These are phyloP conservation scores for Cebidichthys violaceus DNA, from an alignment of 2,113 vertebrate genomes.

Conservation along the genomic window DNA sequence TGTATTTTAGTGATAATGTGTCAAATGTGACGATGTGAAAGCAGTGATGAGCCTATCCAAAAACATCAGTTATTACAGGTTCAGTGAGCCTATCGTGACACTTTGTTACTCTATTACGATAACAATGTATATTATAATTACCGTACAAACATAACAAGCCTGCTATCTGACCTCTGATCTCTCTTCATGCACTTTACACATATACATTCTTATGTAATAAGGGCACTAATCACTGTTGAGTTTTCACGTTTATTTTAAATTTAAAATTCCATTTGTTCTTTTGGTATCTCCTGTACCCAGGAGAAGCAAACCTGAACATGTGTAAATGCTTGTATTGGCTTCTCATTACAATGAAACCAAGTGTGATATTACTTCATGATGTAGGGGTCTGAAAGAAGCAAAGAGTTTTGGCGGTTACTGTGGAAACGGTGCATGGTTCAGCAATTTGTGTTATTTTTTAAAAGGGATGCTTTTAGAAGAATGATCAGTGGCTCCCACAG, in stretches of 20 bases:
- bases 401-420: slow-evolving; percentile 54
- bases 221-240: background rate
- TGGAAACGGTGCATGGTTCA: slow-evolving; percentile 56
- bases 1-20: background rate
- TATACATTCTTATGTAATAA: background rate
- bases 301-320: slow-evolving; percentile 15
- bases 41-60: background rate
- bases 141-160: background rate
- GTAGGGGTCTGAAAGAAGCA: slow-evolving; percentile 27
- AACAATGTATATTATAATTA: background rate
- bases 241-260: background rate
- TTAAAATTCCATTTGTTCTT: slow-evolving; percentile 9
- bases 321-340: slow-evolving; percentile 31
- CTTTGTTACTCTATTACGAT: background rate
- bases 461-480: slow-evolving; percentile 17
- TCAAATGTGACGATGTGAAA: background rate
- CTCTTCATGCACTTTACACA: background rate
- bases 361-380: slow-evolving; percentile 60
- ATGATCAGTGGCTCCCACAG: slow-evolving; percentile 10
- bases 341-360: slow-evolving; percentile 59
- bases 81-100: background rate
- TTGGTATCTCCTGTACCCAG: background rate
- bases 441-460: slow-evolving; percentile 11
- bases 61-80: background rate
- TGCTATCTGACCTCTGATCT: background rate